A percentile compares a stretch with the other conserved stretches of the same genome.
Conservation (phyloP, 2,797 vertebrate species). For the Poeciliopsis gracilis region DNA sequence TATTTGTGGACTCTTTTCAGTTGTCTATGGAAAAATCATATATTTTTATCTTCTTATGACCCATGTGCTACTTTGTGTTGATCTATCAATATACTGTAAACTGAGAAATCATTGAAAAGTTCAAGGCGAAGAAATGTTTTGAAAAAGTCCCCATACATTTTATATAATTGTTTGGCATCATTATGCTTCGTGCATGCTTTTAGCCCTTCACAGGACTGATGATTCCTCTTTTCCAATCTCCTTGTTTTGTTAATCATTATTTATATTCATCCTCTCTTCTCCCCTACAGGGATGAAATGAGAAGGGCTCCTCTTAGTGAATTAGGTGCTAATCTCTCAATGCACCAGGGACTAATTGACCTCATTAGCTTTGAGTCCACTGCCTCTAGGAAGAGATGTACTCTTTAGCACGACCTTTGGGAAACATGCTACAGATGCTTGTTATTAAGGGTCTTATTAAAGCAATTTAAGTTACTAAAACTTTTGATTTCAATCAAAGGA, state of each 20-base stretch:
- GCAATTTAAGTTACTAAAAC: neutral
- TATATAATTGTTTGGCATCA: slow-evolving; percentile 43
- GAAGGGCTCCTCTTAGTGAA: slow-evolving; percentile 36
- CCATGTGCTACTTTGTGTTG: neutral
- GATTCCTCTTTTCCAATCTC: slow-evolving; percentile 30
- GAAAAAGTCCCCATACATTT: slow-evolving; percentile 34
- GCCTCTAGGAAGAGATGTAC: slow-evolving; percentile 45
- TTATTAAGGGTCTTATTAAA: neutral
- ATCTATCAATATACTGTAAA: neutral
- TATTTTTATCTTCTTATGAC: neutral
- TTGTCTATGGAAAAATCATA: neutral
- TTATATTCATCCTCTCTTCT: slow-evolving; percentile 17
- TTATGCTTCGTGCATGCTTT: slow-evolving; percentile 49
- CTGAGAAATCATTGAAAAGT: neutral
- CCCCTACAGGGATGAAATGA: slow-evolving; percentile 32
- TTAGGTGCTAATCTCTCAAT: slow-evolving; percentile 59
- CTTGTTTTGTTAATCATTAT: slow-evolving; percentile 28
- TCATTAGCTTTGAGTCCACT: slow-evolving; percentile 61
- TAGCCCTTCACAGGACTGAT: slow-evolving; percentile 27
- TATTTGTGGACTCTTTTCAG: neutral
- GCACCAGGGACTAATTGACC: slow-evolving; percentile 55
- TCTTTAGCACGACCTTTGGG: slow-evolving; percentile 29
- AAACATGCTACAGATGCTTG: neutral
- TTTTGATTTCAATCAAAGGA: neutral
- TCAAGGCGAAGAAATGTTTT: neutral